These are phyloP conservation scores for Apis dorsata DNA, from an alignment of 1,140 invertebrate genomes.

Conservation along the genomic window DNA sequence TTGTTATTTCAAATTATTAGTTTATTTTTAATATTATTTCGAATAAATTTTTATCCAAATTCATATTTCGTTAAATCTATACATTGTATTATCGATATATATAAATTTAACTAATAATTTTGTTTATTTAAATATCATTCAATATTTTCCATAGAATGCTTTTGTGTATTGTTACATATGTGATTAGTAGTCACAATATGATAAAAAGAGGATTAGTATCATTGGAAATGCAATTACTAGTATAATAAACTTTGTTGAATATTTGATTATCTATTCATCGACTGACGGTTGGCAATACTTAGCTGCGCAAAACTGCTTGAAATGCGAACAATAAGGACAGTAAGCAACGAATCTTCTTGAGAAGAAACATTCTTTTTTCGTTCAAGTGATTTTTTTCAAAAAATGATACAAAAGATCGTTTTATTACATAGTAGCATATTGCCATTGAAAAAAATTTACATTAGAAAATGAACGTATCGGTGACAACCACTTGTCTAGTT, in stretches of 20 bases:
- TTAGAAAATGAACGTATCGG: constrained; percentile 15
- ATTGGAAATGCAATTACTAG: constrained; percentile 7
- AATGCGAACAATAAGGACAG: constrained; percentile 52
- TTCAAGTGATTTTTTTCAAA: constrained; percentile 28
- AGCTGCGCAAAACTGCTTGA: background rate
- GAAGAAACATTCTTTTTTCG: constrained; percentile 32
- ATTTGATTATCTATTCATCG: background rate
- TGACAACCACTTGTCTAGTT: constrained; percentile 1
- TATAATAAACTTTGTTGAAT: background rate
- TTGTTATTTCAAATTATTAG: too few species aligned
- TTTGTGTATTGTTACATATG: background rate
- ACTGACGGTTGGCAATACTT: background rate
- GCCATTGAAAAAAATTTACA: constrained; percentile 15
- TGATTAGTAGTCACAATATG: background rate
- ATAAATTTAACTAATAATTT: background rate
- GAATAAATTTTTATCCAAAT: too few species aligned
- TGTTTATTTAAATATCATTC: background rate
- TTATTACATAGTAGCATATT: constrained; percentile 11
- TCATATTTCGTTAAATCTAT: too few species aligned
- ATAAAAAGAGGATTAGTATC: background rate
- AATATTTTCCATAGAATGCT: background rate
- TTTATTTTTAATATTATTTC: too few species aligned
- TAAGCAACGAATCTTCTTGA: constrained; percentile 60
- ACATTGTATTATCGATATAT: too few species aligned
- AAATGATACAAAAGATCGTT: constrained; percentile 37